A percentile compares a stretch with the other conserved stretches of the same genome.
Evolutionary conservation across 1,140 invertebrate genomes (phyloP).

Genomic region (Dolichoris vasculosae): DNA sequence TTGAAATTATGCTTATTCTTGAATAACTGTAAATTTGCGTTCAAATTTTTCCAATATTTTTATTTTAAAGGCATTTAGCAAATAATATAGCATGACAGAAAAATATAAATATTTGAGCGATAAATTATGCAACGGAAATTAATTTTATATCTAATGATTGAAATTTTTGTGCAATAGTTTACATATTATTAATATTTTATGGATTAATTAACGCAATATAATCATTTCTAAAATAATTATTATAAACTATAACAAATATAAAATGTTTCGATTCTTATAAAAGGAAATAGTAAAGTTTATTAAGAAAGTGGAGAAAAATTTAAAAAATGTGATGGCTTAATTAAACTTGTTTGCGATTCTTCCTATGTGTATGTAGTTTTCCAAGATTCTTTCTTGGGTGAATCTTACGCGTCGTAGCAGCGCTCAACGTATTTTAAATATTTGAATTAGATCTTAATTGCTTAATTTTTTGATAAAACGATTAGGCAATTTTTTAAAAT

Average conservation of each 20-base stretch:
- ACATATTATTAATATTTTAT: too few relatives aligned
- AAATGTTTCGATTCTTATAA: neutral
- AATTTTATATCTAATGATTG: too few relatives aligned
- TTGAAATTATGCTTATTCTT: neutral
- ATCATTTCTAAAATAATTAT: too few relatives aligned
- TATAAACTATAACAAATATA: too few relatives aligned
- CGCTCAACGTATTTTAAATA: neutral
- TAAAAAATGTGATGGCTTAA: neutral
- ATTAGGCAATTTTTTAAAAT: neutral
- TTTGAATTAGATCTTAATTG: neutral
- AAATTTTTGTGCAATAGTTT: too few relatives aligned
- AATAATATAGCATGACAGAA: too few relatives aligned
- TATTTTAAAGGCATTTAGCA: too few relatives aligned
- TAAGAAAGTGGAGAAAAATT: neutral
- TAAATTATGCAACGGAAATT: too few relatives aligned
- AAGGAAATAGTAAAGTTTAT: neutral
- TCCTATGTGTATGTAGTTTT: neutral
- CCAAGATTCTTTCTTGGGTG: neutral
- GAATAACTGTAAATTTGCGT: neutral
- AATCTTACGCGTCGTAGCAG: neutral
- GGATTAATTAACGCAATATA: too few relatives aligned
- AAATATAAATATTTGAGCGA: too few relatives aligned
- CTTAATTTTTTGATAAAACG: neutral
- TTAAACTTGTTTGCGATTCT: conserved; percentile 5
- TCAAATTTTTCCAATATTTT: too few relatives aligned